Conservation (phyloP, 2,113 vertebrate species). For the Myanophis thanlyinensis region DNA sequence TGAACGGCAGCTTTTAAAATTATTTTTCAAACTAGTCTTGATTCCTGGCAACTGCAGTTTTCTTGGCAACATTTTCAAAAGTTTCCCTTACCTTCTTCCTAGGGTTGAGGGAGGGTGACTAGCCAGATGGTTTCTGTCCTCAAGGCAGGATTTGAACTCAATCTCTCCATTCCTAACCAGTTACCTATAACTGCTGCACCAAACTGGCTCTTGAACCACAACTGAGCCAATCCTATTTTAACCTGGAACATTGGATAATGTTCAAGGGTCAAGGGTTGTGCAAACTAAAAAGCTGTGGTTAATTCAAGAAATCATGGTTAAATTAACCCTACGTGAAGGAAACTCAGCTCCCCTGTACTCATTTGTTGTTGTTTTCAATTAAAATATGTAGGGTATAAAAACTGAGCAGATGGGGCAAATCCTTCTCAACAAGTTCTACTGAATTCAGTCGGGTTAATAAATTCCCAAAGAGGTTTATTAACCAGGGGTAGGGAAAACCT, state of each 20-base stretch:
- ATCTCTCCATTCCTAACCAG: background rate
- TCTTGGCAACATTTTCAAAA: background rate
- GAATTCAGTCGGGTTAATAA: background rate
- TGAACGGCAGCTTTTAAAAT: background rate
- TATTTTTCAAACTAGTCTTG: background rate
- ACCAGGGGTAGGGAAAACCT: background rate
- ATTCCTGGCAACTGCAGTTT: background rate
- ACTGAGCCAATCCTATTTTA: background rate
- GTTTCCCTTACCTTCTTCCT: background rate
- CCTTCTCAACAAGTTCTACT: background rate
- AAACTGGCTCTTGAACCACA: background rate
- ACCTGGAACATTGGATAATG: background rate
- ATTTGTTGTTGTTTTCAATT: background rate
- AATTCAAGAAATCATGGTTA: background rate
- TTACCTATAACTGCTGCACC: background rate
- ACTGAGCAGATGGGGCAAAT: background rate
- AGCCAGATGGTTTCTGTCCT: background rate
- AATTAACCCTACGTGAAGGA: background rate
- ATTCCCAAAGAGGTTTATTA: background rate
- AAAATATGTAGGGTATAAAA: background rate
- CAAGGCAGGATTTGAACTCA: background rate
- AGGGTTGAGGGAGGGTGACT: background rate
- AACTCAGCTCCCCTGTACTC: background rate
- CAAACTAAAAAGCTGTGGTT: background rate
- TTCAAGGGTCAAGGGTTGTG: background rate